Conservation (phyloP, 2,113 vertebrate species). For the Anthoscopus minutus region DNA sequence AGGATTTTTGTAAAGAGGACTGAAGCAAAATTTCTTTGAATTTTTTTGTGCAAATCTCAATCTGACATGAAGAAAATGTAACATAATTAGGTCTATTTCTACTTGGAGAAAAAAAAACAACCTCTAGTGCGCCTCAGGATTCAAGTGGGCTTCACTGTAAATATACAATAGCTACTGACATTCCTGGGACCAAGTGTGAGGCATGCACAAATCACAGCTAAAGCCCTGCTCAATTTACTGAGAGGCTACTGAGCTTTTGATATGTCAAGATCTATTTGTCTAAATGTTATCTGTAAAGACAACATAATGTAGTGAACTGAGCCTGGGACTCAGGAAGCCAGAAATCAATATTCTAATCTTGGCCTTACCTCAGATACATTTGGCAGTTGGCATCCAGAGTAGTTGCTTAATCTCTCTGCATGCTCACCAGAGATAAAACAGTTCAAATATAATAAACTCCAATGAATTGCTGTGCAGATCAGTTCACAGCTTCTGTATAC, state of each 20-base stretch:
- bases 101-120: neutral
- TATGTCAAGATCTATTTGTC: constrained; percentile 55
- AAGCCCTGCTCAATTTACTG: constrained; percentile 36
- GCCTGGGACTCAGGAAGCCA: neutral
- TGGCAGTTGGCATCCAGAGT: neutral
- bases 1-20: neutral
- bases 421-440: neutral
- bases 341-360: constrained; percentile 48
- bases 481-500: neutral
- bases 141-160: constrained; percentile 11
- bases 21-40: constrained; percentile 20
- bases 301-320: constrained; percentile 37
- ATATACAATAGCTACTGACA: neutral
- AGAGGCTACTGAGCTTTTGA: constrained; percentile 15
- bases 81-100: constrained; percentile 7
- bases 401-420: constrained; percentile 2
- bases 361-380: neutral
- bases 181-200: neutral
- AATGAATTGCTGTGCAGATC: neutral
- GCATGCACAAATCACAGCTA: constrained; percentile 24
- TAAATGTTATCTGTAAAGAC: constrained; percentile 40
- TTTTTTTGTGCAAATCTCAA: neutral
- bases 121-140: neutral
- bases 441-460: constrained; percentile 15
- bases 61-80: constrained; percentile 22